These are phyloP conservation scores for Sander lucioperca DNA, from an alignment of 2,113 vertebrate species.

Conservation along the genomic window DNA sequence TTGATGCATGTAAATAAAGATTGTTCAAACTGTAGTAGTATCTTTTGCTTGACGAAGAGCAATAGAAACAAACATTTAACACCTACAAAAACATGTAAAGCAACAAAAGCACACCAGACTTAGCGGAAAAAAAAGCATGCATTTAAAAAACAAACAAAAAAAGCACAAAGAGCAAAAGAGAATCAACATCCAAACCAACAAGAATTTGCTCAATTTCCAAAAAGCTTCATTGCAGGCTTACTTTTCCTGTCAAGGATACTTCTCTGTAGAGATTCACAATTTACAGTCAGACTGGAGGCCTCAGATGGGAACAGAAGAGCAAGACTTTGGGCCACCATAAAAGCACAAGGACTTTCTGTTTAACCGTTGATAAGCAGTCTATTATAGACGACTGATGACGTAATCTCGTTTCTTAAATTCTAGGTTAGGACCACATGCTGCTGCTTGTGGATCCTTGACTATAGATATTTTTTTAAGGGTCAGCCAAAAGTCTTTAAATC, in stretches of 20 bases:
- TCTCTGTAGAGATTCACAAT: conserved; percentile 42
- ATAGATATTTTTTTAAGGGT: too few species aligned
- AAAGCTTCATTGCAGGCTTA: conserved; percentile 54
- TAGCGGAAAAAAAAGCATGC: conserved; percentile 57
- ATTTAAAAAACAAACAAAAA: conserved; percentile 20
- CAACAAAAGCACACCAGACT: conserved; percentile 36
- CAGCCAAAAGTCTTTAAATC: too few species aligned
- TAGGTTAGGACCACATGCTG: too few species aligned
- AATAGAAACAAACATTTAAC: conserved; percentile 32
- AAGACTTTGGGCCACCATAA: background rate
- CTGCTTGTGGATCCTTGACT: too few species aligned
- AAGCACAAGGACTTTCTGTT: too few species aligned
- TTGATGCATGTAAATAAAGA: background rate
- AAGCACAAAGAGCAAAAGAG: conserved; percentile 8
- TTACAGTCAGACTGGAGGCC: background rate
- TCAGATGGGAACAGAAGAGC: background rate
- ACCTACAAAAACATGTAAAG: conserved; percentile 13
- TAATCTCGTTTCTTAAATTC: background rate
- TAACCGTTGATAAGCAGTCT: too few species aligned
- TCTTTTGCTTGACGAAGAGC: conserved; percentile 49
- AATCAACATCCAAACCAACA: conserved; percentile 27
- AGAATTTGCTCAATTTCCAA: conserved; percentile 4
- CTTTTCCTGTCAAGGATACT: conserved; percentile 63
- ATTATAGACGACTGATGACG: too few species aligned
- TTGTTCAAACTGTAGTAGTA: conserved; percentile 36